phyloP scores from a whole-genome alignment of 2,888 invertebrate genomes.

The Antitype chi region DNA sequence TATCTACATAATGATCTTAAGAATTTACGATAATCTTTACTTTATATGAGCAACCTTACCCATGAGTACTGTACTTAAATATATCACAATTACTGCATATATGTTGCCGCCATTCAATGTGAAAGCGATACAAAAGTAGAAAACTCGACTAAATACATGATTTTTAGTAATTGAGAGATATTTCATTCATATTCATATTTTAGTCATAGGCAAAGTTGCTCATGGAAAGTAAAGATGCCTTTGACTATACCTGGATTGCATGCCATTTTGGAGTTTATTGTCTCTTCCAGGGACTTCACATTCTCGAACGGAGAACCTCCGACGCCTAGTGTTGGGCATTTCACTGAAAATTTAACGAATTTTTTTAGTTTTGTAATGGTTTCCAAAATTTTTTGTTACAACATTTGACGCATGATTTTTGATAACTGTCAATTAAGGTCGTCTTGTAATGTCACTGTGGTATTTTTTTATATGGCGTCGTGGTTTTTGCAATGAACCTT shows the following conservation, averaged over 20 bases:
- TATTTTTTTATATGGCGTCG: neutral
- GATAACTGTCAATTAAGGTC: slow-evolving; percentile 46
- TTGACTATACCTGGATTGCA: slow-evolving; percentile 75
- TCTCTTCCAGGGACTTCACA: slow-evolving; percentile 73
- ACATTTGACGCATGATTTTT: slow-evolving; percentile 60
- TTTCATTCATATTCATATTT: no score
- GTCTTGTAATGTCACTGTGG: neutral
- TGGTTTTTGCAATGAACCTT: slow-evolving; percentile 1
- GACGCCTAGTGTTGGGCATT: slow-evolving; percentile 86
- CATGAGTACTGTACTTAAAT: no score
- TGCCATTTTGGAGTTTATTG: slow-evolving; percentile 74
- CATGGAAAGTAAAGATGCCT: no score
- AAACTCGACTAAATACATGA: no score
- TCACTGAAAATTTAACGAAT: slow-evolving; percentile 68
- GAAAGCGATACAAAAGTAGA: no score
- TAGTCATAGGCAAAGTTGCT: no score
- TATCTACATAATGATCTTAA: no score
- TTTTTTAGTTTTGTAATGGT: slow-evolving; percentile 63
- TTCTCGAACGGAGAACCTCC: slow-evolving; percentile 83
- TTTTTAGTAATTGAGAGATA: no score
- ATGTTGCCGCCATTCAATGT: no score
- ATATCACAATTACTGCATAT: no score
- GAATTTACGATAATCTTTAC: no score
- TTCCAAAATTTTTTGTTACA: slow-evolving; percentile 46
- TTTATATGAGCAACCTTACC: no score